A percentile compares a stretch with the other conserved stretches of the same genome.
These are phyloP conservation scores for Erebia epiphron DNA, from an alignment of 2,888 invertebrate species.

Conservation along the genomic window DNA sequence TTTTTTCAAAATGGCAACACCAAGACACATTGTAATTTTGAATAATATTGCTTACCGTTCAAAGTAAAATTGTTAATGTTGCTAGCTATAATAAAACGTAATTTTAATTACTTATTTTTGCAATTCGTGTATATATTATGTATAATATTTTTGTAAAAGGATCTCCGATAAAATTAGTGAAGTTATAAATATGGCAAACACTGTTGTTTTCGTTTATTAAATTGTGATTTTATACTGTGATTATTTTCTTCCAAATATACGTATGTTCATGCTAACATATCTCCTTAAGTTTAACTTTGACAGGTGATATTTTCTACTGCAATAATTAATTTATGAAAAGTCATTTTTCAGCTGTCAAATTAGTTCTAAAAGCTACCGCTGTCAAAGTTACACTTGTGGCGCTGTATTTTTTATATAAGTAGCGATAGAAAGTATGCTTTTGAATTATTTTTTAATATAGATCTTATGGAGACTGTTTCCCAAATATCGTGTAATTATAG, in stretches of 20 bases:
- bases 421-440: conserved; percentile 33
- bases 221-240: conserved; percentile 74
- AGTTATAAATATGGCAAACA: conserved; percentile 46
- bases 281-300: conserved; percentile 9
- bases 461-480: conserved; percentile 42
- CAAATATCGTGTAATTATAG: conserved; percentile 36
- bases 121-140: conserved; percentile 50
- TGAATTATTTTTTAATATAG: conserved; percentile 46
- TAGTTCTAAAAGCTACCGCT: neutral
- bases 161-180: conserved; percentile 64
- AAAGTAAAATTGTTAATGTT: conserved; percentile 72
- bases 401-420: conserved; percentile 16
- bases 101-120: conserved; percentile 65
- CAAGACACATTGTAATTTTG: conserved; percentile 59
- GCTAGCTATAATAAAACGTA: conserved; percentile 68
- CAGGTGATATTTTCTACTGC: neutral
- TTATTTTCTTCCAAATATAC: conserved; percentile 55
- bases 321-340: neutral
- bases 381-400: conserved; percentile 8
- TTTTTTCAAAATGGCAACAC: conserved; percentile 58
- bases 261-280: conserved; percentile 39
- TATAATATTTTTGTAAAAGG: conserved; percentile 68
- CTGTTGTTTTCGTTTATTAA: conserved; percentile 50
- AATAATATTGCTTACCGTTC: conserved; percentile 76
- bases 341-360: neutral